A percentile compares a stretch with the other conserved stretches of the same genome.
These are phyloP conservation scores for Ostrea denselamellosa DNA, from an alignment of 1,140 invertebrate species.

Conservation along the genomic window DNA sequence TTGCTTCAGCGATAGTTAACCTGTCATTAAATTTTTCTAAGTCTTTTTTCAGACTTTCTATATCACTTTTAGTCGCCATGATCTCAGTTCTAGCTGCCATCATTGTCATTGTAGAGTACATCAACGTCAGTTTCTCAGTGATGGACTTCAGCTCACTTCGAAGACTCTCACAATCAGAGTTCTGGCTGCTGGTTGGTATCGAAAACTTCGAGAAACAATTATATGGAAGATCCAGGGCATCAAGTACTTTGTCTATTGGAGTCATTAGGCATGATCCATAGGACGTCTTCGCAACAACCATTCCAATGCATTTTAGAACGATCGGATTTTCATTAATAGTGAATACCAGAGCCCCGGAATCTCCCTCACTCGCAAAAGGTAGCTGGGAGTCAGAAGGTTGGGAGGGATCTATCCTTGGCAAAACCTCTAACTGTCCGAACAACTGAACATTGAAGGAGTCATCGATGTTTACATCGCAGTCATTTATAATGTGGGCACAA, in stretches of 20 bases:
- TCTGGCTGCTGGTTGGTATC: neutral
- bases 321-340: neutral
- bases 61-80: neutral
- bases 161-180: neutral
- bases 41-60: neutral
- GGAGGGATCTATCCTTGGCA: neutral
- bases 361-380: neutral
- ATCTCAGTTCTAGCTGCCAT: neutral
- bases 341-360: neutral
- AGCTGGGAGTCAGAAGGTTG: neutral
- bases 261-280: neutral
- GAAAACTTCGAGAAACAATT: neutral
- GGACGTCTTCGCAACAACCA: neutral
- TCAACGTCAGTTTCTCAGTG: neutral
- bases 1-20: neutral
- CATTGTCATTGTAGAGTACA: neutral
- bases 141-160: neutral
- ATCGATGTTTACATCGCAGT: neutral
- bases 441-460: neutral
- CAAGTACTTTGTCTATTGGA: neutral
- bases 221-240: neutral
- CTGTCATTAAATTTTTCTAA: neutral
- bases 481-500: neutral
- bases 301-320: neutral
- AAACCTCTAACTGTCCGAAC: neutral